These are phyloP conservation scores for Encarsia formosa DNA, from an alignment of 2,888 invertebrate species.

Conservation along the genomic window DNA sequence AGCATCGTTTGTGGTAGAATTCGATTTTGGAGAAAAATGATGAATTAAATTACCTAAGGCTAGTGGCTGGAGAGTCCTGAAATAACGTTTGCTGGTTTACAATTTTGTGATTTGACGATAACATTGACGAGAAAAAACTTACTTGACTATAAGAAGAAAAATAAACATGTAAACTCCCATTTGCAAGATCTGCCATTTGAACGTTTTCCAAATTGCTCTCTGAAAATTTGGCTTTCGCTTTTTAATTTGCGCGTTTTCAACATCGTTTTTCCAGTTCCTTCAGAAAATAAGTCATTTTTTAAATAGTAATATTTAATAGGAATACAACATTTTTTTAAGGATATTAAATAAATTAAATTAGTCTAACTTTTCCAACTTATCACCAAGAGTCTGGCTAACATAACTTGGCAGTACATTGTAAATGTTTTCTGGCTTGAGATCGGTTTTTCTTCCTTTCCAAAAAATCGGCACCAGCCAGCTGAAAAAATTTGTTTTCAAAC, in stretches of 20 bases:
- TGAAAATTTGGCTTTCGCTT: slow-evolving; percentile 59
- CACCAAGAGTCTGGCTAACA: slow-evolving; percentile 62
- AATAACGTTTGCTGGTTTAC: too few relatives aligned
- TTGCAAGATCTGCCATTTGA: slow-evolving; percentile 58
- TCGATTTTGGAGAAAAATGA: slow-evolving; percentile 58
- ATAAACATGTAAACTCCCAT: slow-evolving; percentile 59
- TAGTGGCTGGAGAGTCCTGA: slow-evolving; percentile 62
- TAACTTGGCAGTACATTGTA: slow-evolving; percentile 62
- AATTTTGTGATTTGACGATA: too few relatives aligned
- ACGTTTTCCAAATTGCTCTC: slow-evolving; percentile 59
- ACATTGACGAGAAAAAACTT: too few relatives aligned
- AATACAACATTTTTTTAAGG: too few relatives aligned
- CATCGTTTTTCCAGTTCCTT: slow-evolving; percentile 61
- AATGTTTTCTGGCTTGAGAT: slow-evolving; percentile 61
- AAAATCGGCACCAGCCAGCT: neutral
- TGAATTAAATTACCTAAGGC: slow-evolving; percentile 61
- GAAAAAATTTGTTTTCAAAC: too few relatives aligned
- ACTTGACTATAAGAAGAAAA: slow-evolving; percentile 59
- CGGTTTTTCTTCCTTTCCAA: neutral
- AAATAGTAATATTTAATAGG: too few relatives aligned
- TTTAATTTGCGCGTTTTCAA: slow-evolving; percentile 51
- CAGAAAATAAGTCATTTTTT: too few relatives aligned
- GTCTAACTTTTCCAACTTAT: slow-evolving; percentile 58
- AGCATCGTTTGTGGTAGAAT: slow-evolving; percentile 56
- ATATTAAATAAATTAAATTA: too few relatives aligned